Evolutionary conservation across 2,113 vertebrate species (phyloP).

Genomic region (Gavia stellata): DNA sequence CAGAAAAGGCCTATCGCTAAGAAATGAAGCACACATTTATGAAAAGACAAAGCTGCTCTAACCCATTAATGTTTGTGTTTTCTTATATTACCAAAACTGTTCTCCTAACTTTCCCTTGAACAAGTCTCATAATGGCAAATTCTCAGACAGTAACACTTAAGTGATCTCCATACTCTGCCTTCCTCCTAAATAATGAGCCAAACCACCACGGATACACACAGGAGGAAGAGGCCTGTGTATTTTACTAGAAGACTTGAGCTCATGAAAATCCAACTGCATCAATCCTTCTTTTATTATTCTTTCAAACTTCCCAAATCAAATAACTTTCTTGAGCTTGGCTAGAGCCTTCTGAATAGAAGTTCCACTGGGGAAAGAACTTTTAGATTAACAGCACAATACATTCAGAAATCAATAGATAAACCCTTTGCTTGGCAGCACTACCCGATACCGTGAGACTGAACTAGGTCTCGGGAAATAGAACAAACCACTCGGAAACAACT

Average conservation of each 20-base stretch:
- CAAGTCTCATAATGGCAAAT: not conserved
- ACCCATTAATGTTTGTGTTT: not conserved
- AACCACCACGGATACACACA: not conserved
- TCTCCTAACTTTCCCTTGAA: not conserved
- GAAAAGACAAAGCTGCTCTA: not conserved
- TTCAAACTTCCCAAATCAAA: slow-evolving; percentile 64
- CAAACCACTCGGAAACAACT: slow-evolving; percentile 30
- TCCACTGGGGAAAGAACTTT: slow-evolving; percentile 44
- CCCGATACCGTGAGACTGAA: not conserved
- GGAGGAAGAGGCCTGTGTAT: not conserved
- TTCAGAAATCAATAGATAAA: slow-evolving; percentile 64
- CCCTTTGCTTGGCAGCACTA: not conserved
- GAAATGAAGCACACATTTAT: not conserved
- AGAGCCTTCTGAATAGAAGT: slow-evolving; percentile 36
- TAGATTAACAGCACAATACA: slow-evolving; percentile 61
- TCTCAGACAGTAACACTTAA: slow-evolving; percentile 29
- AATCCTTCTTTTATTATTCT: slow-evolving; percentile 61
- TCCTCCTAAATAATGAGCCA: not conserved
- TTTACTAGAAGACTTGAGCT: slow-evolving; percentile 3
- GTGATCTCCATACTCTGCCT: slow-evolving; percentile 8
- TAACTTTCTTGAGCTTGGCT: slow-evolving; percentile 62
- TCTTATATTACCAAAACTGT: not conserved
- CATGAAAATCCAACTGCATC: slow-evolving; percentile 64
- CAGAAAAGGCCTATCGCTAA: not conserved
- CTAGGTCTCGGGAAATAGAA: slow-evolving; percentile 1